Base-by-base conservation (phyloP, 1,140 invertebrate genomes). In the Cotesia typhae region DNA sequence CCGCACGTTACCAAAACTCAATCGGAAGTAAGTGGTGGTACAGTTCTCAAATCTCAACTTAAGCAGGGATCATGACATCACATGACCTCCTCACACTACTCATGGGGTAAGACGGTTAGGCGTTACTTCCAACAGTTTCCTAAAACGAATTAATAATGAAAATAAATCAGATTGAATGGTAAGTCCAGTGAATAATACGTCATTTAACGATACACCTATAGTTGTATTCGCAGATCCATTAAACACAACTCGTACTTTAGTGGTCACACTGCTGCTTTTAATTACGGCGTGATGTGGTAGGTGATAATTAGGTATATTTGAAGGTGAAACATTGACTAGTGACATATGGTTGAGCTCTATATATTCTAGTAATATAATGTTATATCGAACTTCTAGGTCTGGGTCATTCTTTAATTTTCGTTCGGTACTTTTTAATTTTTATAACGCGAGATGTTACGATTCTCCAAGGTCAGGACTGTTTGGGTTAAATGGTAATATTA, bases 201-300 rank as follows among this genome's bases (percentile, higher is more conserved):
- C 75, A 69, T 82, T 84, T 4, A 84, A 67, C 4, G 79, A 82
- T 7, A 72, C 37, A 9, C 77, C 78, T 10, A 55, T 74, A n/a
- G 51, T 69, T 3, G 75, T 74, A 36, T 68, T 67, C 5, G 71
- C 67, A 6, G 79, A 80, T 9, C 70, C 78, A 53, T 81, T 74
- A 57, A 81, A 81, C 0, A 83, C 82, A n/a, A 81, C 77, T 64
- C 60, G n/a, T 14, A 65, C 47, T 51, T 72, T 59, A 9, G 67
- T 69, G n/a, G 67, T 69, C n/a, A 17, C 36, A 28, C 67, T 69
- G 35, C 28, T 47, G n/a, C 41, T 37, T 28, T 70, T 63, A 4
- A 70, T 63, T 0, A 70, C 68, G 1, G 68, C 59, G 35, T 70
- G 68, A 14, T 64, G 68, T 4, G 68, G 60, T 12, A 74, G 57